Conservation (phyloP, 2,797 vertebrate genomes). For the Ctenopoma kingsleyae region DNA sequence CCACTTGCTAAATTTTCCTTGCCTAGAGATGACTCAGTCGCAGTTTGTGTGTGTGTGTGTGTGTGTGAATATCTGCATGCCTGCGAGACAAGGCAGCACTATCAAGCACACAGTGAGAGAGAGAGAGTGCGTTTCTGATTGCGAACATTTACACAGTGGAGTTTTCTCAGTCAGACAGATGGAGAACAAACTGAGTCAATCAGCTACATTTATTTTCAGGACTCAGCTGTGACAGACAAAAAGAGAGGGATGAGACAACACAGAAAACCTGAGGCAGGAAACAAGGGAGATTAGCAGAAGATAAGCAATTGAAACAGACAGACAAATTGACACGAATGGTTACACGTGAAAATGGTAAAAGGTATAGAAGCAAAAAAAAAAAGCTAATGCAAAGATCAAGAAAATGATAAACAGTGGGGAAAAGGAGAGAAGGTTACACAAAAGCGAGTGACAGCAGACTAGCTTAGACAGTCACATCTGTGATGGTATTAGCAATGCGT, state of each 20-base stretch:
- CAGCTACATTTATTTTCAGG: conserved; percentile 60
- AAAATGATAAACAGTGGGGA: conserved; percentile 7
- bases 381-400: background rate
- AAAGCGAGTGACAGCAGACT: conserved; percentile 22
- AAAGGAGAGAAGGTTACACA: conserved; percentile 35
- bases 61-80: conserved; percentile 43
- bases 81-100: conserved; percentile 39
- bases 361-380: conserved; percentile 6
- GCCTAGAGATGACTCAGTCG: conserved; percentile 68
- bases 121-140: conserved; percentile 63
- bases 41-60: conserved; percentile 41
- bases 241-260: conserved; percentile 49
- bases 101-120: conserved; percentile 61
- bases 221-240: conserved; percentile 58
- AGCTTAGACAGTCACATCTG: conserved; percentile 43
- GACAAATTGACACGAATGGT: conserved; percentile 31
- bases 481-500: conserved; percentile 39
- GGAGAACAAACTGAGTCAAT: conserved; percentile 66
- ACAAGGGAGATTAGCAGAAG: conserved; percentile 9
- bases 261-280: conserved; percentile 42
- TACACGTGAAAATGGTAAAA: conserved; percentile 24
- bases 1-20: conserved; percentile 50
- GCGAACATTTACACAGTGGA: conserved; percentile 36
- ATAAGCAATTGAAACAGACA: conserved; percentile 23
- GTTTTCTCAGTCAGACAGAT: conserved; percentile 59